Conservation (phyloP, 2,888 invertebrate genomes). For the Cantharis lateralis region DNA sequence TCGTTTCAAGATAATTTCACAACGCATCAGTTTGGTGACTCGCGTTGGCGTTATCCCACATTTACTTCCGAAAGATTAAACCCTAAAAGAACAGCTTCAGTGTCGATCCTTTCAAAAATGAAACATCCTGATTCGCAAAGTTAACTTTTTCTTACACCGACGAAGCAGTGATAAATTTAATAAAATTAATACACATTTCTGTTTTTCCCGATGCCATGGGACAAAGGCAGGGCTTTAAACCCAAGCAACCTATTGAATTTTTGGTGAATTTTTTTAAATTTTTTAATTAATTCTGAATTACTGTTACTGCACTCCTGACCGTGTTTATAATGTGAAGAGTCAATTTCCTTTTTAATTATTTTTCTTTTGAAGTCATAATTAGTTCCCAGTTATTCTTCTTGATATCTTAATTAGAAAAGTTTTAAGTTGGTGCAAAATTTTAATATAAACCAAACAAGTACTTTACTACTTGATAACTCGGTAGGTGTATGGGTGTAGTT, state of each 20-base stretch:
- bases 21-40: conserved; percentile 23
- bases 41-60: conserved; percentile 22
- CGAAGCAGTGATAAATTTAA: not conserved
- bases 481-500: not conserved
- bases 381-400: not conserved
- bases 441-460: not conserved
- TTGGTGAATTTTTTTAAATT: not conserved
- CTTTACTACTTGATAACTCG: not conserved
- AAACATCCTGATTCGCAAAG: conserved; percentile 8
- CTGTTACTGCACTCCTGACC: not conserved
- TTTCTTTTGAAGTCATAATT: not conserved
- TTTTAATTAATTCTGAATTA: not conserved
- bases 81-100: conserved; percentile 19
- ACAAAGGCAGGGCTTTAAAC: too few species aligned
- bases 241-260: not conserved
- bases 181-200: not conserved
- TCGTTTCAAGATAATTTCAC: conserved; percentile 21
- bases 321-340: not conserved
- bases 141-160: not conserved
- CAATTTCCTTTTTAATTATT: not conserved
- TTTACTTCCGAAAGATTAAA: conserved; percentile 32
- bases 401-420: not conserved
- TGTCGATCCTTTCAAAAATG: conserved; percentile 21
- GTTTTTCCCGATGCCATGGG: not conserved
- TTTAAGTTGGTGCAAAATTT: not conserved